Conservation (phyloP, 2,113 vertebrate genomes). For the Lophius piscatorius region DNA sequence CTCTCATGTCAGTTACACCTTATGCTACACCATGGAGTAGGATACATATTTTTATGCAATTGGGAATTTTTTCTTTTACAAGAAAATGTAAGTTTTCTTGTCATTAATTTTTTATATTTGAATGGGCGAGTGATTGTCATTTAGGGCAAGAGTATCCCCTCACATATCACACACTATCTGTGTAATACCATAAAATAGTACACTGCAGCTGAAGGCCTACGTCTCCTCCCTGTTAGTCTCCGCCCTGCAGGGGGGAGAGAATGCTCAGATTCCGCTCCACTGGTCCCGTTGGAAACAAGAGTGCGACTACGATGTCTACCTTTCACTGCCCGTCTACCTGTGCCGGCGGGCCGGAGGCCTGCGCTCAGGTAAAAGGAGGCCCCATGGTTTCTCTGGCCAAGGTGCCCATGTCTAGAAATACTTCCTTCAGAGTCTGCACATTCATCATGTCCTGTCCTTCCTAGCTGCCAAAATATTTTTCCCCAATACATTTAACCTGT, state of each 20-base stretch:
- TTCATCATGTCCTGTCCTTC: slow-evolving; percentile 57
- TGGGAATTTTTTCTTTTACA: no score
- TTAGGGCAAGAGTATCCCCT: neutral
- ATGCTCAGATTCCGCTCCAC: slow-evolving; percentile 82
- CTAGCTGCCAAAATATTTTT: slow-evolving; percentile 39
- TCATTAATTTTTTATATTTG: no score
- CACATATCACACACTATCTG: neutral
- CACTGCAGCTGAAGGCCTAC: slow-evolving; percentile 66
- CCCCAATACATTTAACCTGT: slow-evolving; percentile 37
- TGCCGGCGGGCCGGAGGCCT: slow-evolving; percentile 83
- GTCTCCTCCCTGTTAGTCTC: slow-evolving; percentile 78
- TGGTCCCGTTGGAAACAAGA: slow-evolving; percentile 87
- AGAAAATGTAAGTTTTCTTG: no score
- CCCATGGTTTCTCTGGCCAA: slow-evolving; percentile 49
- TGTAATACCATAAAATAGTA: slow-evolving; percentile 3
- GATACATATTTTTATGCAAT: no score
- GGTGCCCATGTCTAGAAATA: slow-evolving; percentile 52
- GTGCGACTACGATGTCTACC: slow-evolving; percentile 85
- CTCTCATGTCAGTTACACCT: no score
- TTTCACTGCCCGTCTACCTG: slow-evolving; percentile 84
- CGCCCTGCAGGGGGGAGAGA: slow-evolving; percentile 81
- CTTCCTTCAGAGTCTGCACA: slow-evolving; percentile 54
- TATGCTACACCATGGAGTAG: no score
- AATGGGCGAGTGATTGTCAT: no score
- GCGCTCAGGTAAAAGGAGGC: slow-evolving; percentile 81